phyloP scores from a whole-genome alignment of 2,888 invertebrate species.

The Blastobasis lacticolella region DNA sequence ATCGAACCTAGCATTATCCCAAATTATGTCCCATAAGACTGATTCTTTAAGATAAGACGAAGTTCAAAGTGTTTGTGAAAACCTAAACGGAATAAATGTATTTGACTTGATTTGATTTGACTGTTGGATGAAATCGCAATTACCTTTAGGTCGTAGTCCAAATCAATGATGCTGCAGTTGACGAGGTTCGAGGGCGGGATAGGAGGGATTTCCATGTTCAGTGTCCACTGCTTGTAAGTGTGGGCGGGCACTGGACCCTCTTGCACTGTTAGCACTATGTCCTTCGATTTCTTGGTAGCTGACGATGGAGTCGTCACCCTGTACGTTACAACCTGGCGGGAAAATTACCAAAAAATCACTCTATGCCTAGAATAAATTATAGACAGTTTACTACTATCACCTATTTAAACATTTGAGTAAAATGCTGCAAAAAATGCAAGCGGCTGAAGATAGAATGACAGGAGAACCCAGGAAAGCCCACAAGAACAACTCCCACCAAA shows the following conservation, averaged over 20 bases:
- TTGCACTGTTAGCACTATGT: slow-evolving; percentile 76
- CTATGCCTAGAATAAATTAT: too few species aligned
- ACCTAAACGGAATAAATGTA: too few species aligned
- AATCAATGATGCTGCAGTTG: slow-evolving; percentile 83
- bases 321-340: slow-evolving; percentile 73
- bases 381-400: too few species aligned
- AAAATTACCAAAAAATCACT: background rate
- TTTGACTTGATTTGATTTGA: background rate
- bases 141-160: slow-evolving; percentile 83
- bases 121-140: slow-evolving; percentile 15
- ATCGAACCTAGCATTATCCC: too few species aligned
- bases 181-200: slow-evolving; percentile 85
- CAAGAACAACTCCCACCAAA: too few species aligned
- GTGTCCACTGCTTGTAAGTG: slow-evolving; percentile 76
- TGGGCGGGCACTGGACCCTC: slow-evolving; percentile 78
- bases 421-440: too few species aligned
- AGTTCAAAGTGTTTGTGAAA: too few species aligned
- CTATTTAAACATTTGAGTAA: too few species aligned
- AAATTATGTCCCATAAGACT: too few species aligned
- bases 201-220: slow-evolving; percentile 80
- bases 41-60: too few species aligned
- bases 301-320: slow-evolving; percentile 77
- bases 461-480: too few species aligned
- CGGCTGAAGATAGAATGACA: too few species aligned
- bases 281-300: slow-evolving; percentile 73